phyloP scores from a whole-genome alignment of 2,888 invertebrate genomes.

The Stenoptilia bipunctidactyla region DNA sequence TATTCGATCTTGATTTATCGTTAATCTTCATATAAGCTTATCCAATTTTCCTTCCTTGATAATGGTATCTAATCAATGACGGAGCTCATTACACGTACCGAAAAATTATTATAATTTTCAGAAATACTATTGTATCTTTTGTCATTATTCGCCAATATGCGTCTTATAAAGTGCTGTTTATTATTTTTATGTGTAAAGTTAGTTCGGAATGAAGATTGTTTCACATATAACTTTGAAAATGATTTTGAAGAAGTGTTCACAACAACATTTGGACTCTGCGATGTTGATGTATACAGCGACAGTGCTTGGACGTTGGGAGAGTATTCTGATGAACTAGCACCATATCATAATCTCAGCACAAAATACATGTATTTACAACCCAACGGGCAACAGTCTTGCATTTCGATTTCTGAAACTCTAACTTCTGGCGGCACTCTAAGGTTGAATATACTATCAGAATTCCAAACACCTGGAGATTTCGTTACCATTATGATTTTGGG shows the following conservation, averaged over 20 bases:
- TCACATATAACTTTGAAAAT: constrained; percentile 30
- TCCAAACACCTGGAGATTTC: too few relatives aligned
- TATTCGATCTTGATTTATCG: too few relatives aligned
- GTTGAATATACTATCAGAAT: constrained; percentile 8
- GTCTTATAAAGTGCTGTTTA: constrained; percentile 6
- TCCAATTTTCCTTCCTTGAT: too few relatives aligned
- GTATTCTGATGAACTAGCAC: constrained; percentile 19
- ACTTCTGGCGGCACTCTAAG: constrained; percentile 5
- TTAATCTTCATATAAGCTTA: too few relatives aligned
- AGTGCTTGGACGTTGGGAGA: constrained; percentile 22
- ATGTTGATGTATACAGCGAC: constrained; percentile 2
- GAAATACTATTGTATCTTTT: too few relatives aligned
- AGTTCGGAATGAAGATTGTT: constrained; percentile 26
- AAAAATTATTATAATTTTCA: too few relatives aligned
- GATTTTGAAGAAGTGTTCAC: constrained; percentile 24
- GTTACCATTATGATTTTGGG: too few relatives aligned
- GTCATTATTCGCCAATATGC: too few relatives aligned
- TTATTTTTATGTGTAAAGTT: constrained; percentile 15
- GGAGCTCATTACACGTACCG: too few relatives aligned
- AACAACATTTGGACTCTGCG: too few relatives aligned
- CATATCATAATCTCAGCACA: constrained; percentile 21
- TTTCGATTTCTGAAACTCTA: constrained; percentile 4
- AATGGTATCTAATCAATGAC: too few relatives aligned
- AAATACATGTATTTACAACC: constrained; percentile 22
- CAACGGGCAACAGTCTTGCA: constrained; percentile 17